Percentiles rank a stretch among this genome's conserved stretches.
Evolutionary conservation across 1,140 invertebrate genomes (phyloP).

Genomic region (Onthophagus taurus): DNA sequence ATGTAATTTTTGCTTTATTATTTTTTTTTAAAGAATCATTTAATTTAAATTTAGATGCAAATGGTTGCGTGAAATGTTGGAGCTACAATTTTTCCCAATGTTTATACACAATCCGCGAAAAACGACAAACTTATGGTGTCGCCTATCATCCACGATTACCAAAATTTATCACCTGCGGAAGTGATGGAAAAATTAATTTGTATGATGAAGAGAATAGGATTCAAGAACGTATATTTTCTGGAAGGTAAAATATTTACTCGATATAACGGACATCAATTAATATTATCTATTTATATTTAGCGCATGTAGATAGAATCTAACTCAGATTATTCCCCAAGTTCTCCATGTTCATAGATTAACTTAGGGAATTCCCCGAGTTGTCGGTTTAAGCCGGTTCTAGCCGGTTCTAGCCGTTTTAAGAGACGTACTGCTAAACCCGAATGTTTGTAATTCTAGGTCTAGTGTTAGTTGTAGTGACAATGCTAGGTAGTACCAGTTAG

Average conservation of each 20-base stretch:
- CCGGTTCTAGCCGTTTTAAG: no score
- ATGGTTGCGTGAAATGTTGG: slow-evolving; percentile 54
- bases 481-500: no score
- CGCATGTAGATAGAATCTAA: no score
- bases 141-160: slow-evolving; percentile 46
- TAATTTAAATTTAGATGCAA: slow-evolving; percentile 43
- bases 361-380: no score
- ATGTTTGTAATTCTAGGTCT: no score
- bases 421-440: no score
- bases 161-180: slow-evolving; percentile 52
- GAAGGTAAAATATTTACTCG: slow-evolving; percentile 44
- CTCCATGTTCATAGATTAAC: no score
- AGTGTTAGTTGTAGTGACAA: no score
- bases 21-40: background rate
- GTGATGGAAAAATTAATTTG: slow-evolving; percentile 49
- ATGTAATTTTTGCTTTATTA: slow-evolving; percentile 37
- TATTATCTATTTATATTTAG: no score
- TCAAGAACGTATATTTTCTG: slow-evolving; percentile 45
- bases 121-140: slow-evolving; percentile 48
- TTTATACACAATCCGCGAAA: slow-evolving; percentile 50
- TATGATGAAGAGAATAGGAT: slow-evolving; percentile 54
- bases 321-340: no score
- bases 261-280: no score
- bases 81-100: slow-evolving; percentile 49
- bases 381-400: no score